phyloP scores from a whole-genome alignment of 1,140 invertebrate genomes.

The Physella acuta region DNA sequence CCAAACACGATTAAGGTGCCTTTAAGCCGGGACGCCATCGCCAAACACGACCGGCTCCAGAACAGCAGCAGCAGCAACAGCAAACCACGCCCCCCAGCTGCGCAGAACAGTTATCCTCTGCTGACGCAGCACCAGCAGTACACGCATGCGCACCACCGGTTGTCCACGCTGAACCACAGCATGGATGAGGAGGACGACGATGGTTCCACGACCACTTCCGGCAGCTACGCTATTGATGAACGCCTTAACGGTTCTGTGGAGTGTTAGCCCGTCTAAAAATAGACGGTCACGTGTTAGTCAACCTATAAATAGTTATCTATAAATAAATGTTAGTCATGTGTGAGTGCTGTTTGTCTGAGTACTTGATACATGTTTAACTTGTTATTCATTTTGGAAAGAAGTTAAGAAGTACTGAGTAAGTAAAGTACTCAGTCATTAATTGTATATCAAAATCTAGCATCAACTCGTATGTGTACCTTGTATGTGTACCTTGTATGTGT shows the following conservation, averaged over 20 bases:
- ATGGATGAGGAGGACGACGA: conserved; percentile 23
- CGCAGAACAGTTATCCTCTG: background rate
- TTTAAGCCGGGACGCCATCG: background rate
- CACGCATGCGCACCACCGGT: background rate
- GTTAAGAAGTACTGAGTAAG: too few species aligned
- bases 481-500: too few species aligned
- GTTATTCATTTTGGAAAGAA: background rate
- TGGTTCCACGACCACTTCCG: conserved; percentile 22
- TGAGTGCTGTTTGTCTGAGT: background rate
- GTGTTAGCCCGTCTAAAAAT: background rate
- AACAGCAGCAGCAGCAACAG: background rate
- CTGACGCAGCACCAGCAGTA: conserved; percentile 4
- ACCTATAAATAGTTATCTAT: background rate
- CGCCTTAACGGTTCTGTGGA: conserved; percentile 8
- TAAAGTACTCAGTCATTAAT: too few species aligned
- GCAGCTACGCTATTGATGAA: conserved; percentile 21
- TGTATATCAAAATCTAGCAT: too few species aligned
- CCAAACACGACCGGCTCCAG: conserved; percentile 1
- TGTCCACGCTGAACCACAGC: background rate
- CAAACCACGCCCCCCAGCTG: background rate
- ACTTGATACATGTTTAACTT: background rate
- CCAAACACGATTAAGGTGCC: background rate
- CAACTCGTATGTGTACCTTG: too few species aligned
- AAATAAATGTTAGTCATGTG: background rate
- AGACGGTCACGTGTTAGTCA: background rate